phyloP scores from a whole-genome alignment of 53 echinoderm and acorn worm genomes.

The Zoroaster sp. region DNA sequence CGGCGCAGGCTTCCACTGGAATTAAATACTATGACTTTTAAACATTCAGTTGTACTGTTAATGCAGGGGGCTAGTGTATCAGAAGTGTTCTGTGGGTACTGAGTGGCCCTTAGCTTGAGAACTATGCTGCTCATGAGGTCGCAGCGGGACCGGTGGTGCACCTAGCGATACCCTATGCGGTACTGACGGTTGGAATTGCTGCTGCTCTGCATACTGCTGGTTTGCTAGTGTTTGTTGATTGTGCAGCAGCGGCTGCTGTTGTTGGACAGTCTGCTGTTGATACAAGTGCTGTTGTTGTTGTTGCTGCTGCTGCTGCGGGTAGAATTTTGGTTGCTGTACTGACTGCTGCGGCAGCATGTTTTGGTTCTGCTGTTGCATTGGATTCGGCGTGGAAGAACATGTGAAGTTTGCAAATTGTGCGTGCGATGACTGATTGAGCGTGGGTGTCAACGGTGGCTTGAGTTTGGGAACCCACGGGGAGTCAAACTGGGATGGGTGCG shows the following conservation, averaged over 20 bases:
- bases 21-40: slow-evolving; percentile 4
- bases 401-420: slow-evolving; percentile 30
- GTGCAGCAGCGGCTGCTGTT: neutral
- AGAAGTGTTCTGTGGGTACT: slow-evolving; percentile 49
- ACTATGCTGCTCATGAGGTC: slow-evolving; percentile 48
- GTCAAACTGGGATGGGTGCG: slow-evolving; percentile 30
- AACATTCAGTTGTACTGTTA: slow-evolving; percentile 39
- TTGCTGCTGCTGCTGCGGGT: slow-evolving; percentile 20
- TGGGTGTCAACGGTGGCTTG: slow-evolving; percentile 28
- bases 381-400: slow-evolving; percentile 31
- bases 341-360: neutral
- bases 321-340: slow-evolving; percentile 16
- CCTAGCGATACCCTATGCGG: slow-evolving; percentile 21
- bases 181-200: slow-evolving; percentile 19
- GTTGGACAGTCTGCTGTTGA: slow-evolving; percentile 18
- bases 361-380: slow-evolving; percentile 20
- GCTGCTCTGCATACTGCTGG: slow-evolving; percentile 11
- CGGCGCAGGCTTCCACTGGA: neutral
- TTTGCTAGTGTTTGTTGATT: slow-evolving; percentile 26
- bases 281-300: slow-evolving; percentile 6
- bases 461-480: slow-evolving; percentile 33
- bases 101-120: slow-evolving; percentile 30
- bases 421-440: slow-evolving; percentile 34
- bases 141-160: slow-evolving; percentile 33
- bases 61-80: neutral